Evolutionary conservation across 2,797 vertebrate genomes (phyloP).

Genomic region (Eurystomus glaucurus): DNA sequence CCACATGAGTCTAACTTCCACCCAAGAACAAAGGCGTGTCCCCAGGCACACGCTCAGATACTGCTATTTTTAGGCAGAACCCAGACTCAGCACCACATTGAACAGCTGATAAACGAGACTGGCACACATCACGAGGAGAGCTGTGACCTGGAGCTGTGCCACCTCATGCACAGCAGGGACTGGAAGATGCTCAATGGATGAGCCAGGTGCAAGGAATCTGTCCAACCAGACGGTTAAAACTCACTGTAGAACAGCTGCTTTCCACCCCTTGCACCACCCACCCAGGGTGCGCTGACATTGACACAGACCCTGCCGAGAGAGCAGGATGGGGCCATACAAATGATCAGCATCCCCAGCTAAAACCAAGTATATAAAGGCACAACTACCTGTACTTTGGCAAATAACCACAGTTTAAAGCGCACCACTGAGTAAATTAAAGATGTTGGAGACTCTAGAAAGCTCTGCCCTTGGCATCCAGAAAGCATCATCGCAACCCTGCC

Average conservation of each 20-base stretch:
- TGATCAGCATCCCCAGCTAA: not conserved
- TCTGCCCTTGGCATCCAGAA: not conserved
- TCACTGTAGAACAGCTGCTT: not conserved
- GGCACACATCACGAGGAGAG: not conserved
- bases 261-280: not conserved
- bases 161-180: not conserved
- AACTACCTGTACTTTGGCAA: not conserved
- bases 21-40: not conserved
- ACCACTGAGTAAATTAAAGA: not conserved
- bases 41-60: not conserved
- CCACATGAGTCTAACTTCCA: not conserved
- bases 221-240: not conserved
- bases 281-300: accelerated
- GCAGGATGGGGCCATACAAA: too few species aligned
- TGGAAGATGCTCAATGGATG: not conserved
- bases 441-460: not conserved
- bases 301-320: not conserved
- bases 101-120: not conserved
- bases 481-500: not conserved
- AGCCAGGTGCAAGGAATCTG: not conserved
- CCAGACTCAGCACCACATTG: not conserved
- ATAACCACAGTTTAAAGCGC: not conserved
- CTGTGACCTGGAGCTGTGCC: not conserved
- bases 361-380: not conserved
- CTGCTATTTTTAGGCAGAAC: not conserved